Evolutionary conservation across 2,113 vertebrate genomes (phyloP).

Genomic region (Laticauda laticaudata): DNA sequence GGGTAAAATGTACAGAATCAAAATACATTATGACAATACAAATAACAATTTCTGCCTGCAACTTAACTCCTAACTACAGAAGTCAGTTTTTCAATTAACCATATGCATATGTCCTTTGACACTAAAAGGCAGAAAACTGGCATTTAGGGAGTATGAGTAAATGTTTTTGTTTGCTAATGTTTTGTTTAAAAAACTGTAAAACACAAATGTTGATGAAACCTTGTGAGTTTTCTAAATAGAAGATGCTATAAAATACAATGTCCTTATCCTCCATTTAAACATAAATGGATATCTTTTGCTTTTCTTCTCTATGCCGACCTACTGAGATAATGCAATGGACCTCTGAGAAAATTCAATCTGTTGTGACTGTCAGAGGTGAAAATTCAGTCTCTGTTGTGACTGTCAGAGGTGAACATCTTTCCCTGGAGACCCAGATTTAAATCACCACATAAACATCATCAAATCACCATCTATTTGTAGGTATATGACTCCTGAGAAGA

Average conservation of each 20-base stretch:
- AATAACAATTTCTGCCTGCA: not conserved
- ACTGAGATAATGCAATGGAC: conserved; percentile 13
- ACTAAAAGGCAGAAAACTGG: not conserved
- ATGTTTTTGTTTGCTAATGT: not conserved
- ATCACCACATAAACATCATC: not conserved
- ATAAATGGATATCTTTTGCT: not conserved
- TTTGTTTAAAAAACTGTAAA: not conserved
- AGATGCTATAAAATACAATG: not conserved
- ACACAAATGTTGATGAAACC: not conserved
- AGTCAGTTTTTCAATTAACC: not conserved
- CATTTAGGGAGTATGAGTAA: not conserved
- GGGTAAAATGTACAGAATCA: not conserved
- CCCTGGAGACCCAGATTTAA: not conserved
- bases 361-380: not conserved
- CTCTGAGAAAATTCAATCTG: not conserved
- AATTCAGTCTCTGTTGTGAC: not conserved
- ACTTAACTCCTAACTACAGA: not conserved
- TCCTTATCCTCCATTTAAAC: not conserved
- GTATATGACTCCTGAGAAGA: not conserved
- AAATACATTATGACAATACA: not conserved
- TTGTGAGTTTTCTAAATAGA: not conserved
- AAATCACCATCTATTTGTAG: not conserved
- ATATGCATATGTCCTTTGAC: not conserved
- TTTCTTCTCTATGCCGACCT: not conserved
- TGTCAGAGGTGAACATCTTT: not conserved